Percentiles rank a stretch among this genome's conserved stretches.
Conservation (phyloP, 2,113 vertebrate genomes). For the Ptilorrhoa leucosticta region DNA sequence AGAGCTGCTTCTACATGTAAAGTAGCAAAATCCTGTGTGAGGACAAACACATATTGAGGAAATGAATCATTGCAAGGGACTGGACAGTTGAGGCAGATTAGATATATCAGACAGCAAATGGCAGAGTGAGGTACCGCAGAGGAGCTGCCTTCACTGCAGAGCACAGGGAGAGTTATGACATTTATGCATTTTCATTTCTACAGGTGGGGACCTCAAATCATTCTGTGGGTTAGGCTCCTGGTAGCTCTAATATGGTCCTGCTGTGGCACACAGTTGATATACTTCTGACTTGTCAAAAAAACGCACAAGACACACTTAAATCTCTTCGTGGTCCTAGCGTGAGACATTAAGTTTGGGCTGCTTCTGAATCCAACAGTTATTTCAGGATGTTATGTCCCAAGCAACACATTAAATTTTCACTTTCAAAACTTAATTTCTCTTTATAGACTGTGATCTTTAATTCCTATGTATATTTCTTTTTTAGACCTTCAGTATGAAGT, state of each 20-base stretch:
- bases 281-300: constrained; percentile 61
- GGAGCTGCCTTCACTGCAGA: constrained; percentile 49
- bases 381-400: constrained; percentile 43
- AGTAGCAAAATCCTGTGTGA: constrained; percentile 54
- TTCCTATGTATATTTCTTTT: not conserved
- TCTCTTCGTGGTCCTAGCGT: constrained; percentile 68
- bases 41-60: constrained; percentile 44
- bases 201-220: constrained; percentile 77
- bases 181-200: constrained; percentile 80
- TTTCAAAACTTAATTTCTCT: not conserved
- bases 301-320: constrained; percentile 60
- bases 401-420: constrained; percentile 3
- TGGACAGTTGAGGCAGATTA: constrained; percentile 70
- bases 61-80: constrained; percentile 69
- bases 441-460: not conserved
- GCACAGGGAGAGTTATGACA: constrained; percentile 72
- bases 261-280: constrained; percentile 68
- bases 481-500: not conserved
- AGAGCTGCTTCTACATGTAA: constrained; percentile 19
- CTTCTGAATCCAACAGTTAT: constrained; percentile 65
- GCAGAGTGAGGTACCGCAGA: constrained; percentile 66
- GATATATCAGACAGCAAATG: constrained; percentile 55
- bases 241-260: constrained; percentile 71
- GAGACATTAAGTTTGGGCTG: constrained; percentile 61
- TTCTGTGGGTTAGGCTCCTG: constrained; percentile 39